Conservation (phyloP, 2,888 invertebrate genomes). For the Scaptomyza reducta region DNA sequence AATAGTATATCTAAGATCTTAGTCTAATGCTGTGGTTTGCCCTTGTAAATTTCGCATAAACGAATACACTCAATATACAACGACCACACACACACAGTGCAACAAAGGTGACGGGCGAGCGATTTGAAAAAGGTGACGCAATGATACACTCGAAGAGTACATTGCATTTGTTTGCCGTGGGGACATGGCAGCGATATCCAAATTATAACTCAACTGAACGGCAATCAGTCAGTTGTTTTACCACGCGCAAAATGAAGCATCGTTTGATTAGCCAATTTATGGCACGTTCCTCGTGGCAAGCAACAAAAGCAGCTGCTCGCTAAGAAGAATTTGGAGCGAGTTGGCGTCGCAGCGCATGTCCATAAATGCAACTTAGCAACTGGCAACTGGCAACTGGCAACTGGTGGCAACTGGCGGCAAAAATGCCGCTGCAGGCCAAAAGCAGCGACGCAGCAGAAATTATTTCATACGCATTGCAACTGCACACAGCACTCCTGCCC, state of each 20-base stretch:
- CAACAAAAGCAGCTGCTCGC: constrained; percentile 29
- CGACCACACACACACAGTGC: constrained; percentile 1
- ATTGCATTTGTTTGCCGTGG: constrained; percentile 16
- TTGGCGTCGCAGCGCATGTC: constrained; percentile 68
- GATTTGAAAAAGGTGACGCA: constrained; percentile 25
- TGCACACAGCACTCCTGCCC: constrained; percentile 13
- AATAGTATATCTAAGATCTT: too few species aligned
- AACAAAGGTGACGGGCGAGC: constrained; percentile 18
- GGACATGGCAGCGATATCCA: constrained; percentile 56
- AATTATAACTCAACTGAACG: constrained; percentile 56
- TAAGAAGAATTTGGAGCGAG: constrained; percentile 81
- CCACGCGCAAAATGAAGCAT: constrained; percentile 41
- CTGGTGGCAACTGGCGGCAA: constrained; percentile 49
- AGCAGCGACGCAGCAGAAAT: constrained; percentile 69
- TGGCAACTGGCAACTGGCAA: constrained; percentile 38
- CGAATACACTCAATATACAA: neutral
- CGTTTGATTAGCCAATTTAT: constrained; percentile 83
- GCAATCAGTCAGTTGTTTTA: constrained; percentile 40
- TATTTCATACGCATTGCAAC: constrained; percentile 77
- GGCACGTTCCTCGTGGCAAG: constrained; percentile 78
- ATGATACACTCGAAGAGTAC: constrained; percentile 8
- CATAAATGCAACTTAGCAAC: constrained; percentile 58
- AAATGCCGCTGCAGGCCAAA: constrained; percentile 78
- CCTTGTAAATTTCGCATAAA: neutral
- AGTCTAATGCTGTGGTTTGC: neutral